phyloP scores from a whole-genome alignment of 2,888 invertebrate genomes.

The Achlya flavicornis region DNA sequence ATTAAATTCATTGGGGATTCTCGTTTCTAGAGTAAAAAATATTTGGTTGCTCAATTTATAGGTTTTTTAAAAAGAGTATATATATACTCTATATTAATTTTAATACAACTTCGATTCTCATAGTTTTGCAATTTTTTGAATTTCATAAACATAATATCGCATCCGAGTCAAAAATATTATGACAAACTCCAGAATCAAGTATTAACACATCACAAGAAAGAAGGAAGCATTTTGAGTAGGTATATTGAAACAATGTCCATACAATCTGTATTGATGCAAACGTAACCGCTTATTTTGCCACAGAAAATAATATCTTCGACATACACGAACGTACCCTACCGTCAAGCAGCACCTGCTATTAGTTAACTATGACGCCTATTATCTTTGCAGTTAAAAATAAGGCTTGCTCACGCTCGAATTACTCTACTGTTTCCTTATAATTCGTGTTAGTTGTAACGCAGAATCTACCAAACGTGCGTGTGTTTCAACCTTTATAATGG shows the following conservation, averaged over 20 bases:
- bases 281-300: conserved; percentile 12
- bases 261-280: conserved; percentile 8
- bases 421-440: conserved; percentile 49
- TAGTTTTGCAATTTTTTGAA: too few relatives aligned
- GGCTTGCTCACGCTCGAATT: conserved; percentile 38
- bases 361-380: conserved; percentile 1
- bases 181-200: background rate
- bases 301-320: background rate
- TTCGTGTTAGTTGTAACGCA: conserved; percentile 33
- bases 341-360: conserved; percentile 7
- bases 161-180: background rate
- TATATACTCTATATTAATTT: too few relatives aligned
- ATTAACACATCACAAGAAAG: conserved; percentile 1
- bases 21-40: background rate
- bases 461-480: background rate
- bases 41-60: background rate
- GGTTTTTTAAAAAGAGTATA: background rate
- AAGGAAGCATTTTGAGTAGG: background rate
- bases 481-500: conserved; percentile 28
- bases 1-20: conserved; percentile 10
- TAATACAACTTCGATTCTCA: too few relatives aligned
- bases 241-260: background rate
- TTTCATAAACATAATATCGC: background rate
- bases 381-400: conserved; percentile 39
- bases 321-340: background rate